Conservation (phyloP, 2,888 invertebrate species). For the Platycheirus albimanus region DNA sequence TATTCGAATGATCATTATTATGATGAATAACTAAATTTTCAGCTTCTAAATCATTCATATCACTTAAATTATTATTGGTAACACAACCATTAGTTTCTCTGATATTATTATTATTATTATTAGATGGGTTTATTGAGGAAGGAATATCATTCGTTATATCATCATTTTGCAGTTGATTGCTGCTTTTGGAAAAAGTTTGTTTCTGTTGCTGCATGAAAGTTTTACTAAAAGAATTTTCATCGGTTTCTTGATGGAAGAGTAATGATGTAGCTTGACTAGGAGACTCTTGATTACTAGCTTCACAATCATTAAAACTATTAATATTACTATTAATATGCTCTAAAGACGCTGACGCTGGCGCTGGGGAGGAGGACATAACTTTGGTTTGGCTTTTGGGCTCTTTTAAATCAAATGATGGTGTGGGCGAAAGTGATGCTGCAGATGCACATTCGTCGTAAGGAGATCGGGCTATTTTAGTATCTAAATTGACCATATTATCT, state of each 20-base stretch:
- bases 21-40: conserved; percentile 65
- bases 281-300: conserved; percentile 31
- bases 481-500: background rate
- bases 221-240: conserved; percentile 20
- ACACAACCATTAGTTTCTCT: conserved; percentile 64
- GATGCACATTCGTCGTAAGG: background rate
- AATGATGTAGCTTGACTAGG: conserved; percentile 45
- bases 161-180: conserved; percentile 28
- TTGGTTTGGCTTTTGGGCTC: conserved; percentile 22
- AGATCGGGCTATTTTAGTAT: background rate
- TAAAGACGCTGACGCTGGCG: conserved; percentile 7
- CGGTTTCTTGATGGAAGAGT: conserved; percentile 5
- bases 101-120: conserved; percentile 31
- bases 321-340: conserved; percentile 10
- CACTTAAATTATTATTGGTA: conserved; percentile 52
- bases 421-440: background rate
- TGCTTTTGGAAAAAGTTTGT: conserved; percentile 25
- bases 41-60: conserved; percentile 59
- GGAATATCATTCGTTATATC: conserved; percentile 20
- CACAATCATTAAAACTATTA: conserved; percentile 39
- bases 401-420: conserved; percentile 19
- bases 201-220: conserved; percentile 25
- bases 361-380: background rate
- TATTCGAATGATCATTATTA: conserved; percentile 53
- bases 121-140: conserved; percentile 37